These are phyloP conservation scores for Dryocosmus kuriphilus DNA, from an alignment of 2,888 invertebrate genomes.

Conservation along the genomic window DNA sequence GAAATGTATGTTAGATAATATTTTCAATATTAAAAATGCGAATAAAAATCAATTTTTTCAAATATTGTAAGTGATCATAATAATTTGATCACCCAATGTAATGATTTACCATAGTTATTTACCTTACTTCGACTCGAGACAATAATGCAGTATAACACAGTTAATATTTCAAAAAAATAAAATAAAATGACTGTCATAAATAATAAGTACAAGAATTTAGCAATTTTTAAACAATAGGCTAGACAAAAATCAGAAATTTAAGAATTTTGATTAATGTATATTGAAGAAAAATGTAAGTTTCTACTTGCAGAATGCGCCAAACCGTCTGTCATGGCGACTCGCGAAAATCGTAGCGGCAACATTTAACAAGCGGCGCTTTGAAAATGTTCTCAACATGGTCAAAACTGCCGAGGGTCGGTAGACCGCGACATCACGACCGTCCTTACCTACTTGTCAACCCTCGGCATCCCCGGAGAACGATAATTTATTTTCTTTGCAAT, in stretches of 20 bases:
- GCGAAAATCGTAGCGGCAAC: conserved; percentile 24
- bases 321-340: background rate
- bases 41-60: too few relatives aligned
- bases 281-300: background rate
- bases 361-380: background rate
- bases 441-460: conserved; percentile 28
- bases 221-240: too few relatives aligned
- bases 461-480: conserved; percentile 45
- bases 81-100: too few relatives aligned
- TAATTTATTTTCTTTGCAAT: conserved; percentile 69
- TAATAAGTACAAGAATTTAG: too few relatives aligned
- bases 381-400: conserved; percentile 34
- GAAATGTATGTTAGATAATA: too few relatives aligned
- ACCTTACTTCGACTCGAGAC: too few relatives aligned
- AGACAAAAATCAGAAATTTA: background rate
- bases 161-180: too few relatives aligned
- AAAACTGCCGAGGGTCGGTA: conserved; percentile 35
- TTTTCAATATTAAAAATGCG: too few relatives aligned
- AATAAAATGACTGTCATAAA: too few relatives aligned
- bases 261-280: background rate
- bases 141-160: too few relatives aligned
- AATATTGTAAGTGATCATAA: too few relatives aligned
- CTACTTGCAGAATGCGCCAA: background rate
- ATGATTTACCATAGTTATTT: too few relatives aligned
- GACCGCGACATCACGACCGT: conserved; percentile 34